Base-by-base conservation (phyloP, 2,888 invertebrate genomes). In the Eucera pruinosa region DNA sequence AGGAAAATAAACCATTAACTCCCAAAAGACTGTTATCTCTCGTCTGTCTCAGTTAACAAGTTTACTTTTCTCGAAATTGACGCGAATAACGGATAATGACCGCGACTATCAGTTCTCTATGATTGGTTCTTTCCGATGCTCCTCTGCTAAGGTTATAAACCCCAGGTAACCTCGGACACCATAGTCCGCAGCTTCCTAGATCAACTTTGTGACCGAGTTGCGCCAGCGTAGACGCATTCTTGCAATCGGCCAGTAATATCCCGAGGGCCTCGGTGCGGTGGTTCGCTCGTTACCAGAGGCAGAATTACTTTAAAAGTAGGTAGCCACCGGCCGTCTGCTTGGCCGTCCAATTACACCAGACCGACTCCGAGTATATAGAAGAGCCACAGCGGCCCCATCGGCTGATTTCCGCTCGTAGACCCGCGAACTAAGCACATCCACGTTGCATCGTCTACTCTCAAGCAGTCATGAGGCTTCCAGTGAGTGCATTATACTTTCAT, bases 291-390 rank as follows among this genome's bases (percentile, higher is more conserved):
- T 86, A 88, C 87, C 86, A 58, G 75, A 82, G 87, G 87, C 72
- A 74, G 89, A 89, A 88, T 88, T 88, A 89, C 87, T 90, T 87
- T 89, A 89, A 89, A 91, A 89, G 89, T 89, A 87, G 84, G 83
- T 82, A 86, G 83, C 82, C 84, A 83, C 82, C 87, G 81, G 48
- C 76, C 68, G 83, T 70, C 66, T 83, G 67, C 74, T 43, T 25
- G 50, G 68, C 80, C 77, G 83, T 84, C 90, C 90, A 89, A 90
- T 90, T 91, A 89, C 86, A 81, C 70, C 75, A 78, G 81, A 54
- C 83, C 86, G 86, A 81, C 86, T 85, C 80, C 45, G 58, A 73
- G 52, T 75, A 75, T 75, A 75, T 75, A 75, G 75, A 75, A 75
- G 83, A 89, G 88, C 84, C 83, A 85, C 60, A 65, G 84, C 85